A percentile compares a stretch with the other conserved stretches of the same genome.
Conservation (phyloP, 1,140 invertebrate genomes). For the Harlomillsia oculata region DNA sequence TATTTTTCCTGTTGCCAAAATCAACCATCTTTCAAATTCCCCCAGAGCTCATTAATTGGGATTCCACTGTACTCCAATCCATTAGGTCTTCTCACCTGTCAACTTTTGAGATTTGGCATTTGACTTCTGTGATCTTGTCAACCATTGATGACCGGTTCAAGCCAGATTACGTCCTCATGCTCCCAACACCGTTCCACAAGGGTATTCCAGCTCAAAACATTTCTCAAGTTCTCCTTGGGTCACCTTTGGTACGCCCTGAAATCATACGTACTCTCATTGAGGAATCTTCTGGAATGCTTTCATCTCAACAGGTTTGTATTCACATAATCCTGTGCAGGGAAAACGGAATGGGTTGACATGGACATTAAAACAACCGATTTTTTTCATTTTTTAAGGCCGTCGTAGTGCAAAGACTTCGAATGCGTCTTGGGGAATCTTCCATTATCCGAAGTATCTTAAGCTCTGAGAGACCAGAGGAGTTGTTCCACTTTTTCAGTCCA, state of each 20-base stretch:
- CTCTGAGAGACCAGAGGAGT: constrained; percentile 10
- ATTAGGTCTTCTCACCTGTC: constrained; percentile 19
- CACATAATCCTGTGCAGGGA: no score
- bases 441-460: constrained; percentile 21
- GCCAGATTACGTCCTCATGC: constrained; percentile 29
- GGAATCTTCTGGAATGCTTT: constrained; percentile 25
- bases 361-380: no score
- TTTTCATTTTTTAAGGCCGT: constrained; percentile 5
- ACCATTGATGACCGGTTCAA: constrained; percentile 22
- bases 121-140: constrained; percentile 4
- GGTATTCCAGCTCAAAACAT: constrained; percentile 33
- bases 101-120: constrained; percentile 23
- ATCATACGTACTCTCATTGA: constrained; percentile 24
- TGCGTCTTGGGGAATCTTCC: constrained; percentile 12
- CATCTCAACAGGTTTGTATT: constrained; percentile 21
- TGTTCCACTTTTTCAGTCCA: constrained; percentile 26
- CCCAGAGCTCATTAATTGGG: constrained; percentile 17
- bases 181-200: constrained; percentile 26
- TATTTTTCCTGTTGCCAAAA: constrained; percentile 24
- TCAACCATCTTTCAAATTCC: constrained; percentile 16
- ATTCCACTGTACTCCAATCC: constrained; percentile 13
- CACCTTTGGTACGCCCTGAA: constrained; percentile 20
- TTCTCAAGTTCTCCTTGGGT: constrained; percentile 12
- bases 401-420: constrained; percentile 19
- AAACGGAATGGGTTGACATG: no score